A percentile compares a stretch with the other conserved stretches of the same genome.
phyloP scores from a whole-genome alignment of 2,888 invertebrate genomes.

The Eurytoma adleriae region DNA sequence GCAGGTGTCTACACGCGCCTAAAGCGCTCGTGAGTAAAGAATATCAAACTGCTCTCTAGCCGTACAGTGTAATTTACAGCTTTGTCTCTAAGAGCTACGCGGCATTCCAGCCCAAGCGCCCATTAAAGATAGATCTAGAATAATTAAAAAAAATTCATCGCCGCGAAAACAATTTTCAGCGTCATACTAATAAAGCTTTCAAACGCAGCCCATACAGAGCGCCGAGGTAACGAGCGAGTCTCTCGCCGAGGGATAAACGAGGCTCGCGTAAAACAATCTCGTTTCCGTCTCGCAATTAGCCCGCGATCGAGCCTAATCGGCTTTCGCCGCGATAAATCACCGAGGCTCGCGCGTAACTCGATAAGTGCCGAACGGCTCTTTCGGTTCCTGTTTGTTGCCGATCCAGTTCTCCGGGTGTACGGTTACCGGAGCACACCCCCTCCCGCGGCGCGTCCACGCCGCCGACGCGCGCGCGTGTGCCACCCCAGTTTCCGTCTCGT shows the following conservation, averaged over 20 bases:
- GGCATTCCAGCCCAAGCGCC: too few species aligned
- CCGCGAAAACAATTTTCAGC: background rate
- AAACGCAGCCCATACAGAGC: background rate
- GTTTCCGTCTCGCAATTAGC: constrained; percentile 61
- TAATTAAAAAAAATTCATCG: background rate
- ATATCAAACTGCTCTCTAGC: too few species aligned
- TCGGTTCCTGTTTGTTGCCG: constrained; percentile 71
- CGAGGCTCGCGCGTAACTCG: constrained; percentile 62
- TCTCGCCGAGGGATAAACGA: constrained; percentile 4
- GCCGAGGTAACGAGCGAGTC: constrained; percentile 5
- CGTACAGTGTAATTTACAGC: too few species aligned
- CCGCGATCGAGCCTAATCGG: constrained; percentile 69
- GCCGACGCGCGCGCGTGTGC: constrained; percentile 4
- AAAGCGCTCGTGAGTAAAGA: too few species aligned
- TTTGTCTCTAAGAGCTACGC: too few species aligned
- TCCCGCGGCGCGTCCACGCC: background rate
- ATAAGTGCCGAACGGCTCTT: constrained; percentile 65
- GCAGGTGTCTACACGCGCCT: too few species aligned
- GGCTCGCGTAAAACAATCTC: constrained; percentile 16
- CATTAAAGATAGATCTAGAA: too few species aligned
- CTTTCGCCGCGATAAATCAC: constrained; percentile 70
- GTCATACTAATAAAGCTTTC: constrained; percentile 24
- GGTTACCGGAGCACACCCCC: constrained; percentile 61
- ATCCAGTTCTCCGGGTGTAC: constrained; percentile 61
- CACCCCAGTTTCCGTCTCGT: background rate